Conservation (phyloP, 2,797 vertebrate species). For the Anas capensis region DNA sequence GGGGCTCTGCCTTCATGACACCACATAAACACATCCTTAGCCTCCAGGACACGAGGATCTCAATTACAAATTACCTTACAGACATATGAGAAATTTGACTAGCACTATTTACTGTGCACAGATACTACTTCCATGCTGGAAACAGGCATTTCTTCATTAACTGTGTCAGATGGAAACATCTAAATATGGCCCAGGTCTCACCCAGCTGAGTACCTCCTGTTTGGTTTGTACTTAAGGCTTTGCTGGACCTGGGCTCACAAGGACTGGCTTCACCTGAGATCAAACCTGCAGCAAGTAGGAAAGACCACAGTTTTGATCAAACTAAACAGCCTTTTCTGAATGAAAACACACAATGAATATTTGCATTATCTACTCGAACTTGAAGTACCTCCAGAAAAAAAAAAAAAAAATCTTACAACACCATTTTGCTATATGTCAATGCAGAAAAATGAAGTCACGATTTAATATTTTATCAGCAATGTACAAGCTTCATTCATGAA, state of each 20-base stretch:
- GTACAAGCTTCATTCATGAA: neutral
- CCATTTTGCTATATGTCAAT: neutral
- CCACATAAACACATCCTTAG: neutral
- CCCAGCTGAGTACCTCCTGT: neutral
- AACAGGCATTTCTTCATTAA: neutral
- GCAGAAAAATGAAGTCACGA: neutral
- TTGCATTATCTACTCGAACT: neutral
- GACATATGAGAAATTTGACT: fast-evolving
- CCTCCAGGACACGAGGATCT: neutral
- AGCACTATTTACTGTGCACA: neutral
- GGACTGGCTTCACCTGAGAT: neutral
- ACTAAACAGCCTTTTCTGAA: neutral
- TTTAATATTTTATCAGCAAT: neutral
- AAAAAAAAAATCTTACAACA: neutral
- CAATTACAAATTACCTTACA: neutral
- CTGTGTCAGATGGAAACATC: neutral
- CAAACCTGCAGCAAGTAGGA: neutral
- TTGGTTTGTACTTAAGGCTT: too few species aligned
- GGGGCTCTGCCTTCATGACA: neutral
- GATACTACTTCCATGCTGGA: neutral
- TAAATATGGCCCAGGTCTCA: fast-evolving
- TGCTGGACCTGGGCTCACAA: neutral
- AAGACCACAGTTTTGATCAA: neutral
- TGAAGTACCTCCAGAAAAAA: neutral
- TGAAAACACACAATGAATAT: neutral